A percentile compares a stretch with the other conserved stretches of the same genome.
These are phyloP conservation scores for Autographa gamma DNA, from an alignment of 2,888 invertebrate genomes.

Conservation along the genomic window DNA sequence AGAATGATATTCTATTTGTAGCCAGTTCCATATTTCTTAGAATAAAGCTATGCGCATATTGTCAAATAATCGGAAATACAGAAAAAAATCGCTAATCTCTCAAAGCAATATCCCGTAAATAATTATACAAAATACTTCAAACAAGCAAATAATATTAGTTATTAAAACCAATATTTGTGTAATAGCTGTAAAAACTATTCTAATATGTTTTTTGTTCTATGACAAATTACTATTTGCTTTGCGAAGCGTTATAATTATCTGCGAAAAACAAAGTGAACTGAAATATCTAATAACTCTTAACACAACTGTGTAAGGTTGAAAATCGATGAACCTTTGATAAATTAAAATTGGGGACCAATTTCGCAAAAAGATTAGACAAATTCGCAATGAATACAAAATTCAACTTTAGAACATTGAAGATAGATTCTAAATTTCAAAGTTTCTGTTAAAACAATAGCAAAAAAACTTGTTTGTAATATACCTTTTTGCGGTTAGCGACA, in stretches of 20 bases:
- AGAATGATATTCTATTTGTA: too few species aligned
- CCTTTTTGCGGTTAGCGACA: slow-evolving; percentile 77
- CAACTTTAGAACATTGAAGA: fast-evolving
- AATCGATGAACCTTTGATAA: not conserved
- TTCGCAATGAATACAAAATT: not conserved
- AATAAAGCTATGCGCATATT: not conserved
- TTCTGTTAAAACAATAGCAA: slow-evolving; percentile 25
- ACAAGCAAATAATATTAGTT: slow-evolving; percentile 65
- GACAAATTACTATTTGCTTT: slow-evolving; percentile 74
- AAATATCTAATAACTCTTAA: slow-evolving; percentile 7
- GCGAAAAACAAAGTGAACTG: slow-evolving; percentile 3
- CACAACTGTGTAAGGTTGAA: slow-evolving; percentile 1
- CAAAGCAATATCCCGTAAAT: slow-evolving; percentile 12
- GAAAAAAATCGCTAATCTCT: slow-evolving; percentile 8
- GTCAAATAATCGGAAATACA: not conserved
- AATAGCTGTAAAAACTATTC: slow-evolving; percentile 58
- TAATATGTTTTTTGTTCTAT: slow-evolving; percentile 67
- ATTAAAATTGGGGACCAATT: not conserved
- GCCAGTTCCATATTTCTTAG: not conserved
- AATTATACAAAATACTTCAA: slow-evolving; percentile 44
- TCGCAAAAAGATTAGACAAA: slow-evolving; percentile 30
- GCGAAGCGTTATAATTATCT: slow-evolving; percentile 66
- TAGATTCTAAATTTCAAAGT: not conserved
- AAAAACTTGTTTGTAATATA: slow-evolving; percentile 45
- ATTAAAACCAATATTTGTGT: slow-evolving; percentile 73